Evolutionary conservation across 2,888 invertebrate genomes (phyloP).

Genomic region (Hermaeophaga mercurialis): DNA sequence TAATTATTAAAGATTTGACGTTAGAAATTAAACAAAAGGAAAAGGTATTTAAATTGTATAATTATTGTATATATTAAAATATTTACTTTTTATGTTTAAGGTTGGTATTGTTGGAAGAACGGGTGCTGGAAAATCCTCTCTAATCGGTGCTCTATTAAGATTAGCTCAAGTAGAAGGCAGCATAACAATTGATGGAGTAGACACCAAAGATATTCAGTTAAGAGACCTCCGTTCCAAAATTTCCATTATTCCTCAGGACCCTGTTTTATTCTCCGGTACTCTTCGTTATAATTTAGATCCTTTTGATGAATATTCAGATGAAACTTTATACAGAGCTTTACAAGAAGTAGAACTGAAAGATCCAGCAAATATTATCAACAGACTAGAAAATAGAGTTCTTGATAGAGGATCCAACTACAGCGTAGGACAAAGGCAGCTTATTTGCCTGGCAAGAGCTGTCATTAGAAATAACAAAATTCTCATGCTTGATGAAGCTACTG

Average conservation of each 20-base stretch:
- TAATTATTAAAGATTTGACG: constrained; percentile 74
- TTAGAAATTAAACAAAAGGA: constrained; percentile 69
- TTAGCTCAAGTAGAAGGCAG: constrained; percentile 72
- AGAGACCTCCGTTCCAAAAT: constrained; percentile 62
- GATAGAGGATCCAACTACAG: too few relatives aligned
- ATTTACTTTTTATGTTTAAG: constrained; percentile 60
- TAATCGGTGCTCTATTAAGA: constrained; percentile 79
- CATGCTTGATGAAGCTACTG: too few relatives aligned
- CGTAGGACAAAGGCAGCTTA: too few relatives aligned
- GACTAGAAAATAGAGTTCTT: constrained; percentile 71
- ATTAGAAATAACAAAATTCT: too few relatives aligned
- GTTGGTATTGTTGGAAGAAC: constrained; percentile 83
- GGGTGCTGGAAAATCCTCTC: constrained; percentile 81
- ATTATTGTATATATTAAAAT: too few relatives aligned
- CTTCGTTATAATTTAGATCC: constrained; percentile 77
- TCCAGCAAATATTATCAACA: constrained; percentile 63
- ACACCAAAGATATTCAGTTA: constrained; percentile 62
- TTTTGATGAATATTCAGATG: constrained; percentile 71
- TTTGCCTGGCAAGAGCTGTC: too few relatives aligned
- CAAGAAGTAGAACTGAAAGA: constrained; percentile 78
- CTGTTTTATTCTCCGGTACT: constrained; percentile 65
- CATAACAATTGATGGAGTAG: constrained; percentile 73
- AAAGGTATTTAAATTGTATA: too few relatives aligned
- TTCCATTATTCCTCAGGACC: constrained; percentile 62
- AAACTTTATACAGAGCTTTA: constrained; percentile 70